Evolutionary conservation across 2,113 vertebrate species (phyloP).

Genomic region (Thinocorus orbignyianus): DNA sequence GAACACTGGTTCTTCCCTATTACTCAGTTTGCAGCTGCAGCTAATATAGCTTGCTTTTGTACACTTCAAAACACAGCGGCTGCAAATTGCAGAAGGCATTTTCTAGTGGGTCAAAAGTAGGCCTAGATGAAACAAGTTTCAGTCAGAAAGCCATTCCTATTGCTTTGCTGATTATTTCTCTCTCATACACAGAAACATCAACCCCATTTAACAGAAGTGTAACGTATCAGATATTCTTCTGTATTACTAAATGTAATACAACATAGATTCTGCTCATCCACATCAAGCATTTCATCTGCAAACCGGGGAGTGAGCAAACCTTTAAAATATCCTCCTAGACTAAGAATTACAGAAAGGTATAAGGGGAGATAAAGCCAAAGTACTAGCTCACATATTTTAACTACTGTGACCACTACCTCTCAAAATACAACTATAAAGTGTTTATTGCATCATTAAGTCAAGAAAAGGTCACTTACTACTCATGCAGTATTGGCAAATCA

Average conservation of each 20-base stretch:
- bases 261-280: neutral
- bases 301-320: neutral
- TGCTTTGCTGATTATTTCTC: rapidly evolving
- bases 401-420: neutral
- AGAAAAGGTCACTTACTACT: neutral
- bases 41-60: neutral
- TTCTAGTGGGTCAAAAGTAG: neutral
- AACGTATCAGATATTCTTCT: neutral
- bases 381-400: neutral
- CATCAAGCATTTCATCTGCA: neutral
- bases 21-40: neutral
- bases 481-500: neutral
- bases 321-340: neutral
- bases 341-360: neutral
- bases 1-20: rapidly evolving
- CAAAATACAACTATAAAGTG: neutral
- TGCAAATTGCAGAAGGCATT: neutral
- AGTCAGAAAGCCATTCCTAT: neutral
- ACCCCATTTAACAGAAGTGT: neutral
- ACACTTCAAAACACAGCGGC: neutral
- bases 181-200: neutral
- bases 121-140: neutral
- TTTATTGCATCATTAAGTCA: neutral
- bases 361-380: neutral
- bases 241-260: neutral